Base-by-base conservation (phyloP, 1,140 invertebrate genomes). In the Mercenaria mercenaria region DNA sequence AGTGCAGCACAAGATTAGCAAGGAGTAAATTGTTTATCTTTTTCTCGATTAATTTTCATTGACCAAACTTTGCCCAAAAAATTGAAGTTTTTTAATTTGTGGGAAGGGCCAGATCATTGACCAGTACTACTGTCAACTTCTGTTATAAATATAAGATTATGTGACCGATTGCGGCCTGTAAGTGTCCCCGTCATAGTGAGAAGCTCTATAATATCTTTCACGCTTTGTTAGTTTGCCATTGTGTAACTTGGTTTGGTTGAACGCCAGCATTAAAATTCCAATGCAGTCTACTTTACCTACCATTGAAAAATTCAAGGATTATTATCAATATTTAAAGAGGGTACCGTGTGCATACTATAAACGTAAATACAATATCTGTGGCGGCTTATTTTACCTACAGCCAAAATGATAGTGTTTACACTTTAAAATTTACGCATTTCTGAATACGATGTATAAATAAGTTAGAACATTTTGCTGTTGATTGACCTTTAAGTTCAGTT, bases 241-340 rank as follows among this genome's bases (percentile, higher is more conserved):
- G 43, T 64, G 29, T 52, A 47, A 79, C 47, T 52, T 59, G 23
- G 32, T 72, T 56, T 72, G 56, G 47, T 34, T 50, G 11, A 43
- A 23, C 6, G 64, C 41, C 47, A 85, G 82, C 74, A 74, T 85
- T 74, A 52, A 82, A 85, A 85, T 74, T 74, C 47, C 82, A 43
- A 15, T 74, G 43, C 41, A 72, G 20, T 85, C n/a, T 56, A 85
- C 41, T 72, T 47, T 47, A 69, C 61, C 69, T 52, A 74, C 47
- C 47, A 74, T 74, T 72, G 64, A 56, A 72, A 41, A 39, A 85
- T 6, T 50, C 10, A 13, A 43, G 41, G 59, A 69, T 41, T 64
- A 82, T 61, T 82, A 20, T 79, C 50, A 79, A 79, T 79, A 79
- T 50, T 79, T 50, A 52, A 79, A 79, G 50, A 15, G 29, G 6